These are phyloP conservation scores for Takifugu rubripes DNA, from an alignment of 2,797 vertebrate genomes.

Conservation along the genomic window DNA sequence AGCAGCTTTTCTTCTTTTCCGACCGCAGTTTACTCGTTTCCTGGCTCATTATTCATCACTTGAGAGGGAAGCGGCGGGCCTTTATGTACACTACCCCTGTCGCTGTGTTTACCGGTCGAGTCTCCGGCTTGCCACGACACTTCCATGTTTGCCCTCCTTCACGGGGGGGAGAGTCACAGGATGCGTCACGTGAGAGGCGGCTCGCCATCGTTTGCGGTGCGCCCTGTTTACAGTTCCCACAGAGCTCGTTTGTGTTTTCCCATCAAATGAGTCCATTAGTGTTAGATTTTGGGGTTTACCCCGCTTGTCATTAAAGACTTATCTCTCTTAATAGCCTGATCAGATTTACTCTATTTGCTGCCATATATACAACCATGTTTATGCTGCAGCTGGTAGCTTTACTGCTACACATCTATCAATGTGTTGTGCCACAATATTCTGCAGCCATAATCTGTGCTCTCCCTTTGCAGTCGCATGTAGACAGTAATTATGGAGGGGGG, in stretches of 20 bases:
- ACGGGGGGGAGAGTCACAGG: slow-evolving; percentile 44
- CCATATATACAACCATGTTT: slow-evolving; percentile 13
- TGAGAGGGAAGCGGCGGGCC: slow-evolving; percentile 48
- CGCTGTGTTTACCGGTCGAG: slow-evolving; percentile 65
- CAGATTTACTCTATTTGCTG: too few relatives aligned
- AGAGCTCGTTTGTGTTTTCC: slow-evolving; percentile 47
- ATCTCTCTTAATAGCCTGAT: too few relatives aligned
- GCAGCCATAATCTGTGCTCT: slow-evolving; percentile 52
- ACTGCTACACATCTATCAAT: slow-evolving; percentile 21
- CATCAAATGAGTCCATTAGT: slow-evolving; percentile 36
- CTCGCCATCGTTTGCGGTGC: slow-evolving; percentile 54
- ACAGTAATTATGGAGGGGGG: slow-evolving; percentile 52
- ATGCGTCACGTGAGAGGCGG: slow-evolving; percentile 59
- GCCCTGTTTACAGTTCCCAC: slow-evolving; percentile 63
- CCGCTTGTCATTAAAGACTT: slow-evolving; percentile 1
- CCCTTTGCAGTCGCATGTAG: slow-evolving; percentile 47
- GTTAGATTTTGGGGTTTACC: slow-evolving; percentile 33
- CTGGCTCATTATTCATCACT: slow-evolving; percentile 65
- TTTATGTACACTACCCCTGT: slow-evolving; percentile 52
- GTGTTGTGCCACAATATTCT: slow-evolving; percentile 34
- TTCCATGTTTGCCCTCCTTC: slow-evolving; percentile 41
- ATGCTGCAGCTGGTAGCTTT: slow-evolving; percentile 32
- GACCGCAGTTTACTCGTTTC: slow-evolving; percentile 72
- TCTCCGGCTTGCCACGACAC: slow-evolving; percentile 57
- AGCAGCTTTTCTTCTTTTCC: slow-evolving; percentile 76